These are phyloP conservation scores for Neoniphon sammara DNA, from an alignment of 2,797 vertebrate genomes.

Conservation along the genomic window DNA sequence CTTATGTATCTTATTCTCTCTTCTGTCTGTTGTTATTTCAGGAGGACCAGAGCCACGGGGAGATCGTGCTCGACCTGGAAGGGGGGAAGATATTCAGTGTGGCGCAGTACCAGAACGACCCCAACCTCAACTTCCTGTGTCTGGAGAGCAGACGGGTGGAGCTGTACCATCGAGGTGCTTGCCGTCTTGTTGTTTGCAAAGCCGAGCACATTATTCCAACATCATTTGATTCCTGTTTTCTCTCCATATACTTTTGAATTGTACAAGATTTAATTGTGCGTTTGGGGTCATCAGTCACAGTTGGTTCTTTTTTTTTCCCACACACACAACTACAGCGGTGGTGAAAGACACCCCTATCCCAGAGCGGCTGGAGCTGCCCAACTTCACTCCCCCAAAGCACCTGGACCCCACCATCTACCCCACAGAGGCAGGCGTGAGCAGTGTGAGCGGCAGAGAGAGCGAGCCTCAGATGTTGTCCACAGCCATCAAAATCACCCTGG, in stretches of 20 bases:
- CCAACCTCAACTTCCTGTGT: slow-evolving; percentile 89
- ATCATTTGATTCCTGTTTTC: not conserved
- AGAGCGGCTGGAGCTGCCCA: slow-evolving; percentile 85
- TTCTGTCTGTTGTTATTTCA: slow-evolving; percentile 60
- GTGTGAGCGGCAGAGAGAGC: slow-evolving; percentile 80
- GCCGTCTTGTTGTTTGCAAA: not conserved
- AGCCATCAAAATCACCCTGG: slow-evolving; percentile 90
- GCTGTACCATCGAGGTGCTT: slow-evolving; percentile 89
- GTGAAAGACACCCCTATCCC: slow-evolving; percentile 85
- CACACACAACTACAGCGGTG: slow-evolving; percentile 74
- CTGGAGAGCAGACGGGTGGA: slow-evolving; percentile 87
- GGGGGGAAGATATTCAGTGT: slow-evolving; percentile 91
- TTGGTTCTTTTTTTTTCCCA: not conserved
- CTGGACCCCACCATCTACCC: slow-evolving; percentile 90
- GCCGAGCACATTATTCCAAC: not conserved
- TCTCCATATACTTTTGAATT: not conserved
- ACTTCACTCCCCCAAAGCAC: slow-evolving; percentile 83
- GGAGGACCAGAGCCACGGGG: slow-evolving; percentile 87
- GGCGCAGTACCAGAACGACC: slow-evolving; percentile 88
- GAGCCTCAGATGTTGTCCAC: slow-evolving; percentile 88
- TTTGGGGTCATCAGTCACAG: not conserved
- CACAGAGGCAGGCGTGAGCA: slow-evolving; percentile 88
- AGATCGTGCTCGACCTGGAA: slow-evolving; percentile 89
- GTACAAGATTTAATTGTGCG: not conserved
- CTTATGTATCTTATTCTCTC: not conserved